Evolutionary conservation across 2,888 invertebrate species (phyloP).

Genomic region (Tiliacea citrago): DNA sequence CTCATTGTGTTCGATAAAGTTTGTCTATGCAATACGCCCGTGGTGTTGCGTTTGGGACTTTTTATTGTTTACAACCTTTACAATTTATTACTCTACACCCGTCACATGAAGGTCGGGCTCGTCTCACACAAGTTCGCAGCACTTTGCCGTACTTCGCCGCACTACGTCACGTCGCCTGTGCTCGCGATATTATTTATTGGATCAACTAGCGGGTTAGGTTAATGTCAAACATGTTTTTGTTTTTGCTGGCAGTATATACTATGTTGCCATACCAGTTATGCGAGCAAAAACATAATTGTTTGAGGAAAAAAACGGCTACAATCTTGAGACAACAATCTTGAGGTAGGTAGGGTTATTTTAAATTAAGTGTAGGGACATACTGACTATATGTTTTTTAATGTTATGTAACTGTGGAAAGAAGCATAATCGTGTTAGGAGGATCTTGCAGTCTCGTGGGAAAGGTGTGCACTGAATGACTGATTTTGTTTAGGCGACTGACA

Average conservation of each 20-base stretch:
- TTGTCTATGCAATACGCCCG: constrained; percentile 58
- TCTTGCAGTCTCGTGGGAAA: background rate
- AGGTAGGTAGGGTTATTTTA: background rate
- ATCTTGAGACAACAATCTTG: background rate
- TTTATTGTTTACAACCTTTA: constrained; percentile 38
- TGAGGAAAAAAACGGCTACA: constrained; percentile 23
- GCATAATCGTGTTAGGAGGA: background rate
- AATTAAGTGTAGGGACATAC: background rate
- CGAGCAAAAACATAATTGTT: constrained; percentile 24
- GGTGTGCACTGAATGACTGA: background rate
- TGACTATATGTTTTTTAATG: background rate
- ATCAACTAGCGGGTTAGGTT: constrained; percentile 18
- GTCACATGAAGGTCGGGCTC: constrained; percentile 55
- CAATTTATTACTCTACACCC: constrained; percentile 17
- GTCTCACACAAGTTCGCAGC: constrained; percentile 46
- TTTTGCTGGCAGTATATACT: constrained; percentile 7
- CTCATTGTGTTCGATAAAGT: constrained; percentile 38
- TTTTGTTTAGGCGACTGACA: background rate
- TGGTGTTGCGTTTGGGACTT: constrained; percentile 64
- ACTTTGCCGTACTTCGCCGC: background rate
- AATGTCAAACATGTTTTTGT: constrained; percentile 40
- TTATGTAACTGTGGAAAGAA: too few species aligned
- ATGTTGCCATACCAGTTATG: constrained; percentile 21
- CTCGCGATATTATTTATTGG: constrained; percentile 32
- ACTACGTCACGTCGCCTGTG: constrained; percentile 22